A percentile compares a stretch with the other conserved stretches of the same genome.
Conservation (phyloP, 2,888 invertebrate species). For the Drosophila rellima region DNA sequence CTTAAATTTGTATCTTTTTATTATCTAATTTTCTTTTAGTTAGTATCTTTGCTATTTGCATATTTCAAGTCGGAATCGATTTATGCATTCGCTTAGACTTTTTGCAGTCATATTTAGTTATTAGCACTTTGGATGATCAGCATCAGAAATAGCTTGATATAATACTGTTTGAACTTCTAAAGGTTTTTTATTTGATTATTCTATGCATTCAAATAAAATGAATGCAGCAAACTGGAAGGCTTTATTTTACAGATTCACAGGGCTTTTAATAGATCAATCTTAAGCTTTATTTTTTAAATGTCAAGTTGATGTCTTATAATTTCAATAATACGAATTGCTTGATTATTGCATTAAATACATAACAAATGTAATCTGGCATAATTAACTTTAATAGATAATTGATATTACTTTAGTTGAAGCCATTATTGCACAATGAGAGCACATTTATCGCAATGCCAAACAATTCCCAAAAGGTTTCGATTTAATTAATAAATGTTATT, state of each 20-base stretch:
- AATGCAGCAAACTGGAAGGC: not conserved
- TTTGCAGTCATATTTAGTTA: slow-evolving; percentile 14
- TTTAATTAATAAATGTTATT: slow-evolving; percentile 19
- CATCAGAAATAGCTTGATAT: not conserved
- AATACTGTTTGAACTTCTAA: not conserved
- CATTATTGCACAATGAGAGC: not conserved
- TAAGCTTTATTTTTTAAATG: too few relatives aligned
- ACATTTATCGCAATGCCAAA: not conserved
- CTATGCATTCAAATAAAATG: not conserved
- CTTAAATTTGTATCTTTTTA: slow-evolving; percentile 1
- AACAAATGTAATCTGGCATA: too few relatives aligned
- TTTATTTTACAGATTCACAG: not conserved
- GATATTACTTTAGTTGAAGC: not conserved
- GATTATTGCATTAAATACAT: too few relatives aligned
- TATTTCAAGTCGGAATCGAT: not conserved
- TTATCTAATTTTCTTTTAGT: not conserved
- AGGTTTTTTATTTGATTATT: not conserved
- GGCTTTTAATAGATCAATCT: not conserved
- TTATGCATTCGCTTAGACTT: slow-evolving; percentile 6
- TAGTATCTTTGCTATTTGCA: slow-evolving; percentile 11
- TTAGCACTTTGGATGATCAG: slow-evolving; percentile 29
- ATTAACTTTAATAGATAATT: too few relatives aligned
- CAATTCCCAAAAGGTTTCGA: slow-evolving; percentile 5
- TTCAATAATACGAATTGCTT: too few relatives aligned
- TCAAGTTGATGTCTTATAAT: too few relatives aligned